Evolutionary conservation across 2,888 invertebrate species (phyloP), one percentile per base, ranked within the genome.

Genomic region (Drosophila borborema): DNA sequence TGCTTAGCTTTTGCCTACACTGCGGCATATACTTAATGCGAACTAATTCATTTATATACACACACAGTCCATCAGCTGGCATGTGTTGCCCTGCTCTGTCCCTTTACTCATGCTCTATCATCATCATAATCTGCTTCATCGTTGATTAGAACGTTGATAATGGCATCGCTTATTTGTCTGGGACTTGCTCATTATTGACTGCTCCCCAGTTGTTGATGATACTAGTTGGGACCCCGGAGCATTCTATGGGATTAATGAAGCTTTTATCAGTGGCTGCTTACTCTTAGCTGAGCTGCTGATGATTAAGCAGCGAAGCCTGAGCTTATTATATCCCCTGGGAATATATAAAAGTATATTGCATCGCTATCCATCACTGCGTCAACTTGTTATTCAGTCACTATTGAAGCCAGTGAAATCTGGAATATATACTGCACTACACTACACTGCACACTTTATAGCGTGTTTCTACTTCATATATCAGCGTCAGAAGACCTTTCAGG

Each of bases 11-110:
- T 51, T 56, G 68, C 69, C 65, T 64, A 66, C 58, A 64, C 63
- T 76, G 72, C 36, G 72, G 74, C 85, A 88, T 77, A 85, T 87
- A 73, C 87, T 86, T 90, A 90, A 90, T 86, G 87, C 64, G 71
- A 89, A 83, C 84, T 89, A 89, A 86, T 86, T 86, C 87, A 89
- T 90, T 84, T 76, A 83, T 77, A 75, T 69, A 80, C 69, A 72
- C 61, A 64, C 36, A 48, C 53, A 60, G 69, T 64, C 68, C 70
- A 72, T 72, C 75, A 70, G 45, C 6, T 12, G 43, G 38, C 68
- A 60, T 71, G 58, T 70, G 58, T 31, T 59, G 65, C 31, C 46
- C 28, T 46, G 14, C 12, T 7, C 18, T 48, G 20, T 56, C 43
- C 40, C 36, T 58, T 31, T 14, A 14, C 20, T 61, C 62, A 68